Percentiles rank a stretch among this genome's conserved stretches.
phyloP scores from a whole-genome alignment of 2,797 vertebrate species.

The Sarcoramphus papa region DNA sequence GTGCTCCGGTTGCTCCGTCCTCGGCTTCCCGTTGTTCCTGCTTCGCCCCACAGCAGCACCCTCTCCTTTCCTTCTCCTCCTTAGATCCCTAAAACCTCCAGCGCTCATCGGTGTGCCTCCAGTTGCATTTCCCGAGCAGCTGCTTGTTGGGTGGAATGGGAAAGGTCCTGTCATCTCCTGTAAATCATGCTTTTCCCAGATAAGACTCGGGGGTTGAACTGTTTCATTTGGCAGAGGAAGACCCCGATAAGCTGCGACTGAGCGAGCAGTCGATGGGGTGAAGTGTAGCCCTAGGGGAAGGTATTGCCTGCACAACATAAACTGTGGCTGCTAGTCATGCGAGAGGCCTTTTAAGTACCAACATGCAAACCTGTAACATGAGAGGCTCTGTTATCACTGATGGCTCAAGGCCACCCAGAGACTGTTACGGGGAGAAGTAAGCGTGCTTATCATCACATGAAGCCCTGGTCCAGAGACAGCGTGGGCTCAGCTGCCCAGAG shows the following conservation, averaged over 20 bases:
- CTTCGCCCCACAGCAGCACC: background rate
- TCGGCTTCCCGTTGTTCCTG: background rate
- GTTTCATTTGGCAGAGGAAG: background rate
- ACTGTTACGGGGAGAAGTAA: background rate
- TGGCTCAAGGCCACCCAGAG: constrained; percentile 16
- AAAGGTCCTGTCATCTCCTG: constrained; percentile 49
- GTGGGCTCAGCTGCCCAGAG: background rate
- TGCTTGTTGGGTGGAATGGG: background rate
- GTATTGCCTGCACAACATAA: background rate
- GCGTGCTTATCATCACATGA: background rate
- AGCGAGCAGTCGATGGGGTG: background rate
- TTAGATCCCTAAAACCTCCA: background rate
- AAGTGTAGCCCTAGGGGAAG: background rate
- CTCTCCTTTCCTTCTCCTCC: background rate
- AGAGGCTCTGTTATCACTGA: background rate
- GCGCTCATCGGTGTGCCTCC: background rate
- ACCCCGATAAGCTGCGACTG: background rate
- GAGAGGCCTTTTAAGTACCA: background rate
- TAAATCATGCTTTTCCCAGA: background rate
- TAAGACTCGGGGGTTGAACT: background rate
- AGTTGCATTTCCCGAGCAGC: background rate
- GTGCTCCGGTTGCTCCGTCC: constrained; percentile 19
- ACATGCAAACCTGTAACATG: background rate
- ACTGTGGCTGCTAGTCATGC: background rate
- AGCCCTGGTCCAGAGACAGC: background rate